Conservation (phyloP, 2,113 vertebrate species). For the Ctenomys sociabilis region DNA sequence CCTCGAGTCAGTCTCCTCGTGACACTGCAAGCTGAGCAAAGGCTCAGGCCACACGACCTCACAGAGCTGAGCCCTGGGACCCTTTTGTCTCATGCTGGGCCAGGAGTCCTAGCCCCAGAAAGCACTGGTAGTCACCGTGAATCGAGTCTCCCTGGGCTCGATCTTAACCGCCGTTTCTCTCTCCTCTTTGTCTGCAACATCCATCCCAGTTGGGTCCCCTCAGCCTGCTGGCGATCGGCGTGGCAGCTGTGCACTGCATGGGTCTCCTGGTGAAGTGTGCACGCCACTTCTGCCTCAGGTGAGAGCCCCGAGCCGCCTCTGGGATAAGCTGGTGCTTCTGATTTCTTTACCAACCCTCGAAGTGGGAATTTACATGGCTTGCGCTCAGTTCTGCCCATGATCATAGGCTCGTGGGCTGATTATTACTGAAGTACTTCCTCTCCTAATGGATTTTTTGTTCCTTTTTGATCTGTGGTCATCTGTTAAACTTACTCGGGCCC, state of each 20-base stretch:
- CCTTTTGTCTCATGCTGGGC: not conserved
- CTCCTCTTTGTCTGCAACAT: not conserved
- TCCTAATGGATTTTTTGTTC: not conserved
- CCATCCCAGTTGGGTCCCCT: slow-evolving; percentile 92
- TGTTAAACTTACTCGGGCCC: not conserved
- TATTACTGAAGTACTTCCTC: not conserved
- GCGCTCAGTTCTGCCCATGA: not conserved
- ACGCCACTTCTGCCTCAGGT: slow-evolving; percentile 94
- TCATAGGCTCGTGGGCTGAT: not conserved
- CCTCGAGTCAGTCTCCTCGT: not conserved
- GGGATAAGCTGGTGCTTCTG: not conserved
- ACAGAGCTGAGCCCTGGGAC: not conserved
- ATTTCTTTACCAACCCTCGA: not conserved
- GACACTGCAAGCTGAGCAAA: not conserved
- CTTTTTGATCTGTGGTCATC: not conserved
- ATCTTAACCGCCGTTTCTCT: slow-evolving; percentile 68
- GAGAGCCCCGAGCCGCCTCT: slow-evolving; percentile 70
- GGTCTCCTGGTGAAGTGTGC: slow-evolving; percentile 94
- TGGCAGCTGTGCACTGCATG: slow-evolving; percentile 97
- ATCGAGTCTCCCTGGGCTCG: not conserved
- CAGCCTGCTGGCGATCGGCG: slow-evolving; percentile 93
- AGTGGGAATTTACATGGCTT: not conserved
- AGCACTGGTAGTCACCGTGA: not conserved
- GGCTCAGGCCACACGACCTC: not conserved
- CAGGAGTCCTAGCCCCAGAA: not conserved